phyloP scores from a whole-genome alignment of 2,113 vertebrate species.

The Megalops atlanticus region DNA sequence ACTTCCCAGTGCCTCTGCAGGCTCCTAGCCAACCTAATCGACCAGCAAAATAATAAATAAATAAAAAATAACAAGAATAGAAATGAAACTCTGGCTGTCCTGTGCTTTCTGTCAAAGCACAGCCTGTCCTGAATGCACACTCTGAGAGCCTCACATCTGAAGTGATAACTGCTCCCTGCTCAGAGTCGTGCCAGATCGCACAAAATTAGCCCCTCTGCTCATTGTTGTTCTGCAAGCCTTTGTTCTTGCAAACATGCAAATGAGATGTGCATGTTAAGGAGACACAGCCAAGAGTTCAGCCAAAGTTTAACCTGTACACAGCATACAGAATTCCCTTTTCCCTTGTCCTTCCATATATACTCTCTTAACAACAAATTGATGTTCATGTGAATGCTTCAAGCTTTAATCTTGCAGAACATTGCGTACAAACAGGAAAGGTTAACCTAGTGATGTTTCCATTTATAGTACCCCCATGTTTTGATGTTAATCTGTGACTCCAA shows the following conservation, averaged over 20 bases:
- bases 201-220: not conserved
- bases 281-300: constrained; percentile 20
- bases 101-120: not conserved
- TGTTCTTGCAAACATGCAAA: constrained; percentile 21
- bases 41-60: not conserved
- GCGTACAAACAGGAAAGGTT: not conserved
- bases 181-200: not conserved
- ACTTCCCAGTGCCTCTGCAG: not conserved
- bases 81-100: no score
- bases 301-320: constrained; percentile 14
- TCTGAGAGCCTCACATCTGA: not conserved
- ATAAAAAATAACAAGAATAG: not conserved
- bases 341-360: constrained; percentile 6
- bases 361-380: not conserved
- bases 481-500: not conserved
- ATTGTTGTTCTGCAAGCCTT: constrained; percentile 8
- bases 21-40: not conserved
- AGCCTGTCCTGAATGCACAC: no score
- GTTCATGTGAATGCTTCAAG: not conserved
- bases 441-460: not conserved
- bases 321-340: not conserved
- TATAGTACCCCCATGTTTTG: not conserved
- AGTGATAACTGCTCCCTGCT: not conserved
- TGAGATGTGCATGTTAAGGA: not conserved
- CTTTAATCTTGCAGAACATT: not conserved